Conservation (phyloP, 2,888 invertebrate species). For the Acanthococcus lagerstroemiae region DNA sequence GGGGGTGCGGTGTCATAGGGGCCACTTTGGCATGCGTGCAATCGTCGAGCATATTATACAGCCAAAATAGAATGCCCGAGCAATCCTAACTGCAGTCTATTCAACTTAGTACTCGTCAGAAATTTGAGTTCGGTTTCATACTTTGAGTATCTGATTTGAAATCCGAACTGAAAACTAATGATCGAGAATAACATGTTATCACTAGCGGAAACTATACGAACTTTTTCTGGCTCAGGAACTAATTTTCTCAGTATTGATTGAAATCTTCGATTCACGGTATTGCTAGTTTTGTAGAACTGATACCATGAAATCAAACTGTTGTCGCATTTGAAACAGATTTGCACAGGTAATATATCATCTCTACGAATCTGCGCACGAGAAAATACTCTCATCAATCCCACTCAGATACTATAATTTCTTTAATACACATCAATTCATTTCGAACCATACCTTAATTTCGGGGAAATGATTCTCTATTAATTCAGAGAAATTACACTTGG, state of each 20-base stretch:
- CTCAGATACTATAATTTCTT: neutral
- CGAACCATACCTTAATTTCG: conserved; percentile 5
- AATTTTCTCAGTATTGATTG: conserved; percentile 8
- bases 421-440: neutral
- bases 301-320: conserved; percentile 10
- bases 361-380: neutral
- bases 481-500: neutral
- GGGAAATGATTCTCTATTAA: conserved; percentile 15
- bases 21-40: no score
- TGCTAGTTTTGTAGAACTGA: conserved; percentile 13
- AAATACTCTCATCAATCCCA: neutral
- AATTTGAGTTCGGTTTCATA: no score
- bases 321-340: conserved; percentile 15
- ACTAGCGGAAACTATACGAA: no score
- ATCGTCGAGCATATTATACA: no score
- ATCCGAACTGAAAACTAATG: no score
- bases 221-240: neutral
- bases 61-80: no score
- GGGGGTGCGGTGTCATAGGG: no score
- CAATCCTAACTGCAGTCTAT: no score
- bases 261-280: conserved; percentile 12
- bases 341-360: conserved; percentile 11
- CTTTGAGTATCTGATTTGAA: no score
- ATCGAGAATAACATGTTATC: no score
- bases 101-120: no score